Evolutionary conservation across 2,888 invertebrate genomes (phyloP).

Genomic region (Macrostomum cliftonense): DNA sequence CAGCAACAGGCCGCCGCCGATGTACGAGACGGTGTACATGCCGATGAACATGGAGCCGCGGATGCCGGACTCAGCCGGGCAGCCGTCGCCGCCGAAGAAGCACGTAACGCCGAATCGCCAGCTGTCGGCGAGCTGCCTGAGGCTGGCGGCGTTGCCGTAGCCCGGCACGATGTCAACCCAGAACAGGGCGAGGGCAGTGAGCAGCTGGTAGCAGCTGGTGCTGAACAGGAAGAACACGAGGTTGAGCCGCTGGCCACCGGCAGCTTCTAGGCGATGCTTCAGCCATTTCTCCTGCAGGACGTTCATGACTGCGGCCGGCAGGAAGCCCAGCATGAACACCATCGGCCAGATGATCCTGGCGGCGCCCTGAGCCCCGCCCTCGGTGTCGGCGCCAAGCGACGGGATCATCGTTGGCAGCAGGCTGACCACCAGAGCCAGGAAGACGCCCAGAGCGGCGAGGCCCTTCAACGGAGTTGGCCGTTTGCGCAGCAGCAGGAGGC

Average conservation of each 20-base stretch:
- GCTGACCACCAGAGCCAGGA: constrained; percentile 19
- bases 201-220: constrained; percentile 16
- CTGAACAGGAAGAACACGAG: constrained; percentile 18
- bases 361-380: constrained; percentile 6
- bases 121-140: constrained; percentile 11
- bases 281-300: constrained; percentile 18
- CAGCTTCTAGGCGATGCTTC: constrained; percentile 14
- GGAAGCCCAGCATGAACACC: constrained; percentile 18
- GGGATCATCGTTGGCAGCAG: constrained; percentile 20
- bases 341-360: constrained; percentile 18
- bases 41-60: constrained; percentile 16
- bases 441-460: constrained; percentile 15
- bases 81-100: constrained; percentile 14
- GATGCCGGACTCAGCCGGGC: constrained; percentile 13
- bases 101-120: constrained; percentile 15
- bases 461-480: constrained; percentile 13
- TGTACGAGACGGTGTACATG: constrained; percentile 15
- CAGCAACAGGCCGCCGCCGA: constrained; percentile 20
- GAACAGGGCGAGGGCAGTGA: constrained; percentile 16
- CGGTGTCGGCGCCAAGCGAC: constrained; percentile 16
- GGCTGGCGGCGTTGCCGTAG: constrained; percentile 18
- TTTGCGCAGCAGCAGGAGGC: constrained; percentile 14
- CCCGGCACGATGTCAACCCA: constrained; percentile 21
- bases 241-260: not conserved
- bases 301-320: constrained; percentile 18